phyloP scores from a whole-genome alignment of 2,113 vertebrate species.

The Nesospiza acunhae region DNA sequence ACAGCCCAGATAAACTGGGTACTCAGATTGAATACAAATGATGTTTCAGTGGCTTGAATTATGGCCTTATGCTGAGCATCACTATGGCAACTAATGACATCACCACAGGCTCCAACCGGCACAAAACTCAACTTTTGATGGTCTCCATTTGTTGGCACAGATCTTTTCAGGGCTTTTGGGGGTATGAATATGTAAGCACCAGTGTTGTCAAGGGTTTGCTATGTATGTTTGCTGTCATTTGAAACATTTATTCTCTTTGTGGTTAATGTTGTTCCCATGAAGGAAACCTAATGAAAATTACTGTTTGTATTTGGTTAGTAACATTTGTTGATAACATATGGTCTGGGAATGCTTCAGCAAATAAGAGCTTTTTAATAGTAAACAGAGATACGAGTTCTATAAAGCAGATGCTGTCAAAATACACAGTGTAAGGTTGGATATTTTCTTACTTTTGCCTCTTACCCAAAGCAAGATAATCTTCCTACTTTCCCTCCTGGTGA shows the following conservation, averaged over 20 bases:
- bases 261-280: slow-evolving; percentile 69
- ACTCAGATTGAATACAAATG: slow-evolving; percentile 73
- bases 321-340: slow-evolving; percentile 85
- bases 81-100: slow-evolving; percentile 80
- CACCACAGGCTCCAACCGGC: slow-evolving; percentile 61
- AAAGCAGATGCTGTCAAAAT: slow-evolving; percentile 77
- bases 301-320: slow-evolving; percentile 82
- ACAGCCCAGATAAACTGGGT: slow-evolving; percentile 27
- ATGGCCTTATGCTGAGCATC: slow-evolving; percentile 72
- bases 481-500: slow-evolving; percentile 9
- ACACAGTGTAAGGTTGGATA: slow-evolving; percentile 45
- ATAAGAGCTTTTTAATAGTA: slow-evolving; percentile 83
- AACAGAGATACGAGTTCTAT: slow-evolving; percentile 74
- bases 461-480: slow-evolving; percentile 6
- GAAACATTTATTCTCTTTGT: slow-evolving; percentile 77
- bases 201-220: slow-evolving; percentile 67
- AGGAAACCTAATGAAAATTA: slow-evolving; percentile 80
- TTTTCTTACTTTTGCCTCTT: slow-evolving; percentile 37
- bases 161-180: slow-evolving; percentile 49
- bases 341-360: slow-evolving; percentile 81
- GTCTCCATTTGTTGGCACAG: not conserved
- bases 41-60: slow-evolving; percentile 44
- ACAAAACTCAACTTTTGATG: slow-evolving; percentile 63
- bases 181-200: slow-evolving; percentile 29
- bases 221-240: slow-evolving; percentile 69